phyloP scores from a whole-genome alignment of 2,888 invertebrate species.

The Trachelus troglodyta region DNA sequence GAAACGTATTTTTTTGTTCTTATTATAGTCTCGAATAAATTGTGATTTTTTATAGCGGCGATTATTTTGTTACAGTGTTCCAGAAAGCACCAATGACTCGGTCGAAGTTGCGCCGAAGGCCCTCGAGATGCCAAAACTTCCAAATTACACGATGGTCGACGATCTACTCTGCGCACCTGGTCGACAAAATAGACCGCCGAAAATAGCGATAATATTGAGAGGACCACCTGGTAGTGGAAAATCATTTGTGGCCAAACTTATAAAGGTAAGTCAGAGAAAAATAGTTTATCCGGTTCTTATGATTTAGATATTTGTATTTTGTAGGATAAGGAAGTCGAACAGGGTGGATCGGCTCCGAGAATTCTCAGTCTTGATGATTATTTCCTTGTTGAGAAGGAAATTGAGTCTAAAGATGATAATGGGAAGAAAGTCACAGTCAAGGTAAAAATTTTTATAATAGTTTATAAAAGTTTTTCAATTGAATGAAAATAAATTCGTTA shows the following conservation, averaged over 20 bases:
- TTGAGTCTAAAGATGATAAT: slow-evolving; percentile 77
- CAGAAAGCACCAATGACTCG: slow-evolving; percentile 16
- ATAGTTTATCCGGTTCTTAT: neutral
- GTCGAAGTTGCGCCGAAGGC: slow-evolving; percentile 40
- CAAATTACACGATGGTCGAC: slow-evolving; percentile 77
- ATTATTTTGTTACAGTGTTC: slow-evolving; percentile 18
- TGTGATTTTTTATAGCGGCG: neutral
- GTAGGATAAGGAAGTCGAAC: slow-evolving; percentile 80
- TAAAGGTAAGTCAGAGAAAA: slow-evolving; percentile 72
- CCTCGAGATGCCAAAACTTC: slow-evolving; percentile 55
- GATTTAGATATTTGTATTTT: slow-evolving; percentile 12
- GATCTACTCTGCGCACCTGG: slow-evolving; percentile 86
- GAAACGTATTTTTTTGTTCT: neutral
- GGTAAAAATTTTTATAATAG: slow-evolving; percentile 51
- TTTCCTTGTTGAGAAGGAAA: slow-evolving; percentile 89
- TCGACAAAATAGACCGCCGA: slow-evolving; percentile 80
- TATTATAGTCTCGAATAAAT: neutral
- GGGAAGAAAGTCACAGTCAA: slow-evolving; percentile 78
- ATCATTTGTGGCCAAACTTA: slow-evolving; percentile 88
- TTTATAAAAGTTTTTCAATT: slow-evolving; percentile 9
- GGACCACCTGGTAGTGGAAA: slow-evolving; percentile 97
- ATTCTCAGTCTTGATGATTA: slow-evolving; percentile 96
- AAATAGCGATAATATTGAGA: slow-evolving; percentile 88
- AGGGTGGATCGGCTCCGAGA: slow-evolving; percentile 89
- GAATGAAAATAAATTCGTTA: slow-evolving; percentile 3